Conservation (phyloP, 2,797 vertebrate species). For the Trematomus bernacchii region DNA sequence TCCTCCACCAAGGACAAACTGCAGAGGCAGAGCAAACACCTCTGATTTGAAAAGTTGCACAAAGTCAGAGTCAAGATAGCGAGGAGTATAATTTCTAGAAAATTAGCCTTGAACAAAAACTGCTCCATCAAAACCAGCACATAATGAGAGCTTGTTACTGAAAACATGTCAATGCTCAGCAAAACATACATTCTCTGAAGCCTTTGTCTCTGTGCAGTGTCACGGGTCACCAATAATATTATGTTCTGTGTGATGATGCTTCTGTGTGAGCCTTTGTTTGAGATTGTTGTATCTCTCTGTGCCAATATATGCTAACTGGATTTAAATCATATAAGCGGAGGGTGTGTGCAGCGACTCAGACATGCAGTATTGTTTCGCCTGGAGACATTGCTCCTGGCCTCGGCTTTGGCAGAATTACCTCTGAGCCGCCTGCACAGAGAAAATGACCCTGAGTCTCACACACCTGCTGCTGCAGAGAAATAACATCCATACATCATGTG, state of each 20-base stretch:
- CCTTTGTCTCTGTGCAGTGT: background rate
- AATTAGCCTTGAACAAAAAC: slow-evolving; percentile 13
- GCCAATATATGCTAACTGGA: too few species aligned
- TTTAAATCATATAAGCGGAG: too few species aligned
- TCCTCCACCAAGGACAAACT: slow-evolving; percentile 18
- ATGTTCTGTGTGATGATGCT: background rate
- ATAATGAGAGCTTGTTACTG: background rate
- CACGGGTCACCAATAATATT: background rate
- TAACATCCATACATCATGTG: background rate
- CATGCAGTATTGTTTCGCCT: background rate
- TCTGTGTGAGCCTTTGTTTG: background rate
- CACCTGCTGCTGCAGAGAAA: slow-evolving; percentile 41
- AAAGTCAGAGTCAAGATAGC: slow-evolving; percentile 17
- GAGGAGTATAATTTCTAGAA: background rate
- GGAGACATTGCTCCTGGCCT: slow-evolving; percentile 1
- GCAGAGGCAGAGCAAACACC: background rate
- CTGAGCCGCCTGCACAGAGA: slow-evolving; percentile 38
- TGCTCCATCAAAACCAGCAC: slow-evolving; percentile 1
- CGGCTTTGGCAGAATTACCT: slow-evolving; percentile 13
- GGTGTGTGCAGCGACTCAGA: background rate
- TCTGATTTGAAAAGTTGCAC: slow-evolving; percentile 18
- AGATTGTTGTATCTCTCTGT: background rate
- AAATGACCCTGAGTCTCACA: slow-evolving; percentile 31
- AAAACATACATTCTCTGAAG: background rate
- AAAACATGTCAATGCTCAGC: slow-evolving; percentile 11